These are phyloP conservation scores for Hydractinia echinata DNA, from an alignment of 30 jellyfish, hydroid and myxozoan genomes.

Conservation along the genomic window DNA sequence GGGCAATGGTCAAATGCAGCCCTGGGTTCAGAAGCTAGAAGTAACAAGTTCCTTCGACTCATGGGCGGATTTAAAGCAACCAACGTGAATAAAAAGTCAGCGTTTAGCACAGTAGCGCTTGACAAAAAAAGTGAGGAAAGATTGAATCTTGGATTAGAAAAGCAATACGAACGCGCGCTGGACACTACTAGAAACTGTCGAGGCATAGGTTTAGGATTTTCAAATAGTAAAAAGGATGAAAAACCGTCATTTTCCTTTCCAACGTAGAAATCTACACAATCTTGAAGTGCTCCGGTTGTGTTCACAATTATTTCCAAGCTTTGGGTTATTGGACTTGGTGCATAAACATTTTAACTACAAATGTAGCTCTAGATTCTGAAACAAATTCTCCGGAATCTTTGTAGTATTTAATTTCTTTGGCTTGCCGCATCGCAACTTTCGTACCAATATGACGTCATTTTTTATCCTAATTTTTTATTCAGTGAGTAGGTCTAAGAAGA, in stretches of 20 bases:
- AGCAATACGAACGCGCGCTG: conserved; percentile 19
- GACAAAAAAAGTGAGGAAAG: conserved; percentile 6
- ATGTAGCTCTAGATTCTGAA: no score
- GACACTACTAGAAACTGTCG: conserved; percentile 11
- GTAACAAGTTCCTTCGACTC: conserved; percentile 21
- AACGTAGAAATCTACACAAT: no score
- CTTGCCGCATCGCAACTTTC: no score
- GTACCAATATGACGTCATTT: no score
- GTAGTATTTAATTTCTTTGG: no score
- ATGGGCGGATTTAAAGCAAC: conserved; percentile 20
- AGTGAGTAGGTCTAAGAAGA: no score
- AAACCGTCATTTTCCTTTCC: background rate
- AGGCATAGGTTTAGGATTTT: conserved; percentile 27
- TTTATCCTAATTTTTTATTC: no score
- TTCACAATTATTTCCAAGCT: no score
- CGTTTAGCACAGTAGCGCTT: background rate
- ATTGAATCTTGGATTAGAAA: background rate
- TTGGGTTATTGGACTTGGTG: no score
- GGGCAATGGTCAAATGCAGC: conserved; percentile 26
- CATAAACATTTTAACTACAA: no score
- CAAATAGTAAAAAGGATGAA: background rate
- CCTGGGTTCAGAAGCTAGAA: conserved; percentile 20
- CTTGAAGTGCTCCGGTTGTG: no score
- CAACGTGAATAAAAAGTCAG: background rate
- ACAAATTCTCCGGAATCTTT: no score